Evolutionary conservation across 2,888 invertebrate species (phyloP).

Genomic region (Protodeltote pygarga): DNA sequence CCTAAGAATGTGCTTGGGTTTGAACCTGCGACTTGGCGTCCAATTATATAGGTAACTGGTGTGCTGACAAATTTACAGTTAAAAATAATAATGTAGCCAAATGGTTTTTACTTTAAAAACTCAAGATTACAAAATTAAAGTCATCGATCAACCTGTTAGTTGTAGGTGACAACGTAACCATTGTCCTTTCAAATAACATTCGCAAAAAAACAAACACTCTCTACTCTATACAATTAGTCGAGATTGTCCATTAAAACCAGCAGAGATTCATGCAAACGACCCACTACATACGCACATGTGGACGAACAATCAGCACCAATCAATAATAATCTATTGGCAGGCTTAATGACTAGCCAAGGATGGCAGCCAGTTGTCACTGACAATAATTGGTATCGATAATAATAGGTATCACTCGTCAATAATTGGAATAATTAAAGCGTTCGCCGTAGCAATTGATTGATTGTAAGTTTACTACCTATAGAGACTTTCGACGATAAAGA

Average conservation of each 20-base stretch:
- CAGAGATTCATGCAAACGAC: constrained; percentile 83
- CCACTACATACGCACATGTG: constrained; percentile 64
- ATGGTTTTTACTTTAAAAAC: no score
- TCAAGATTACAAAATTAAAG: no score
- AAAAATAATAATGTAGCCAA: no score
- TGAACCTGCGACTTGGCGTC: no score
- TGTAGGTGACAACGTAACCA: no score
- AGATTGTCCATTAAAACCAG: constrained; percentile 76
- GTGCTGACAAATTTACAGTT: no score
- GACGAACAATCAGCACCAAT: constrained; percentile 84
- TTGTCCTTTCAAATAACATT: constrained; percentile 14
- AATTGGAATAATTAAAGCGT: constrained; percentile 80
- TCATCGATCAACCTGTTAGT: no score
- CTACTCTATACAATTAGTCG: constrained; percentile 77
- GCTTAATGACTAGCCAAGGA: constrained; percentile 84
- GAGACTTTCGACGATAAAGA: no score
- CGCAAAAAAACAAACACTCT: constrained; percentile 4
- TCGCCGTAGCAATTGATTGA: constrained; percentile 56
- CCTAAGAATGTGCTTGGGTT: no score
- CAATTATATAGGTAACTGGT: no score
- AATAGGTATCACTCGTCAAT: constrained; percentile 72
- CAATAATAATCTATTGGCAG: constrained; percentile 86
- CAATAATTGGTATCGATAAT: constrained; percentile 76
- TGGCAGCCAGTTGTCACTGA: constrained; percentile 66
- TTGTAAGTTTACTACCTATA: constrained; percentile 27